Conservation (phyloP, 1,140 invertebrate genomes). For the Saccostrea echinata region DNA sequence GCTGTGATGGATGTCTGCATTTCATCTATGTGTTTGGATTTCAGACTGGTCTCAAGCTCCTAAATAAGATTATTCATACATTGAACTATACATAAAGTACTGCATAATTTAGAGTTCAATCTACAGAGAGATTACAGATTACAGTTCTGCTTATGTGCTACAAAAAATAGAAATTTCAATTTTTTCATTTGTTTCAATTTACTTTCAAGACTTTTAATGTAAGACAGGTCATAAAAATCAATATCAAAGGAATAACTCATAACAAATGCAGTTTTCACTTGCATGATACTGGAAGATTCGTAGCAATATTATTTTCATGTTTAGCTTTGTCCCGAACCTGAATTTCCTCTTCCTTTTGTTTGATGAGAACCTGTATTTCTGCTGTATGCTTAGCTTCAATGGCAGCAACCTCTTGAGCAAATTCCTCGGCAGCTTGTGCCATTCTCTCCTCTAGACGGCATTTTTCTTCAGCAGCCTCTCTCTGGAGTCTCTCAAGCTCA, state of each 20-base stretch:
- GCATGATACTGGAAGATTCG: too few species aligned
- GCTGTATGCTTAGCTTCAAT: constrained; percentile 67
- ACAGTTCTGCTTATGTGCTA: too few species aligned
- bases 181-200: too few species aligned
- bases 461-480: constrained; percentile 65
- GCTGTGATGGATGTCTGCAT: constrained; percentile 75
- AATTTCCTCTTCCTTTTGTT: constrained; percentile 65
- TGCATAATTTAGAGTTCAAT: too few species aligned
- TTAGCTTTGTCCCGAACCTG: constrained; percentile 55
- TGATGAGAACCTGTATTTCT: constrained; percentile 60
- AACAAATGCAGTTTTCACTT: too few species aligned
- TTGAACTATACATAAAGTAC: not conserved
- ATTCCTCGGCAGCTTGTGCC: constrained; percentile 66
- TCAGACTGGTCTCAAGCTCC: constrained; percentile 68
- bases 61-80: constrained; percentile 48
- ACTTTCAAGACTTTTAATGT: too few species aligned
- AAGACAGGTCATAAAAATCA: too few species aligned
- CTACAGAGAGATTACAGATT: too few species aligned
- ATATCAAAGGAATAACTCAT: too few species aligned
- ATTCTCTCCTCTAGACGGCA: constrained; percentile 66
- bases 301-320: too few species aligned
- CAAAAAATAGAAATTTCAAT: too few species aligned
- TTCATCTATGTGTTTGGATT: constrained; percentile 72
- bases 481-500: constrained; percentile 61
- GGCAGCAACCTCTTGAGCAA: constrained; percentile 62